Conservation (phyloP, 2,797 vertebrate species). For the Telmatherina bonti region DNA sequence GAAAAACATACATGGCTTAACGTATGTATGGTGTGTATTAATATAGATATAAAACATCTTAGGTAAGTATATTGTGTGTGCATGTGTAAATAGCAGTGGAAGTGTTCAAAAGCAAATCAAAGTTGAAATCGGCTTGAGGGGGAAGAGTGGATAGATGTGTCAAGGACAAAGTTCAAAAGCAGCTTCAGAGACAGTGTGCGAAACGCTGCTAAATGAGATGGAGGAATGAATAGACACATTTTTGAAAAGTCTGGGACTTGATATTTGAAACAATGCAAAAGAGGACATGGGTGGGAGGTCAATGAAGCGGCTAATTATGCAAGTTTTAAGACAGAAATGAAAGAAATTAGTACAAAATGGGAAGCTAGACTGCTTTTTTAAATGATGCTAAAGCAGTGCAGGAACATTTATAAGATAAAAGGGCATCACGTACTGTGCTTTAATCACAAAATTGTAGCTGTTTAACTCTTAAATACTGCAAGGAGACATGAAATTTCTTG, state of each 20-base stretch:
- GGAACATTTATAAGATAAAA: not conserved
- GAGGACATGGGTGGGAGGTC: constrained; percentile 10
- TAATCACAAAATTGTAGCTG: too few relatives aligned
- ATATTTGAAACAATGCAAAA: constrained; percentile 19
- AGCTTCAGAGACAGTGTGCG: constrained; percentile 33
- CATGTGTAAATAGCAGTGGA: too few relatives aligned
- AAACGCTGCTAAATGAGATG: constrained; percentile 32
- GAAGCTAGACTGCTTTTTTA: not conserved
- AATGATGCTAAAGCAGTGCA: not conserved
- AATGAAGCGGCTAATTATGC: constrained; percentile 37
- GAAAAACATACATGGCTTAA: too few relatives aligned
- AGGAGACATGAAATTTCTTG: not conserved
- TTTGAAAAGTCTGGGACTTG: constrained; percentile 17
- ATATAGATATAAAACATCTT: too few relatives aligned
- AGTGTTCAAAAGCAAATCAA: too few relatives aligned
- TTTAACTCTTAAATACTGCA: not conserved
- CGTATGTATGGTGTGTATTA: too few relatives aligned
- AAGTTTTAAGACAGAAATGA: constrained; percentile 9
- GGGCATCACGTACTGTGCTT: not conserved
- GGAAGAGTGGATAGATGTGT: too few relatives aligned
- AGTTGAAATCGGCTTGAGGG: too few relatives aligned
- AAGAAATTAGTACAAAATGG: constrained; percentile 1
- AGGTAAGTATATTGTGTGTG: too few relatives aligned
- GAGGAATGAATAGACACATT: constrained; percentile 2
- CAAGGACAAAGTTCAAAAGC: too few relatives aligned